Evolutionary conservation across 2,797 vertebrate genomes (phyloP).

Genomic region (Chloroceryle inda): DNA sequence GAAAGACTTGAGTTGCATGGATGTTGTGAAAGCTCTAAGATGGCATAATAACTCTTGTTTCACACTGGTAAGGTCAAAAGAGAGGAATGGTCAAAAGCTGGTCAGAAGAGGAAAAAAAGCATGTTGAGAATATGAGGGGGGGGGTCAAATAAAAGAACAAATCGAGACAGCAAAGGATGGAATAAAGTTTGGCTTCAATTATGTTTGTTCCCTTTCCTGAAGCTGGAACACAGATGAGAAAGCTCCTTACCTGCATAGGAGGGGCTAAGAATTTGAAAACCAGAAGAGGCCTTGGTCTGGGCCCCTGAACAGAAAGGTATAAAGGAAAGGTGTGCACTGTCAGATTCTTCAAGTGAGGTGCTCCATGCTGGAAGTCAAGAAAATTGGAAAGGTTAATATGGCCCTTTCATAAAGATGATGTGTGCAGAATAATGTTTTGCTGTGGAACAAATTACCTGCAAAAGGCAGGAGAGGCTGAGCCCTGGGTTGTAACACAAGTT

Average conservation of each 20-base stretch:
- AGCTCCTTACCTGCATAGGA: neutral
- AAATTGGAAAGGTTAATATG: neutral
- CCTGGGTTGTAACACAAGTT: neutral
- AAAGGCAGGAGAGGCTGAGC: neutral
- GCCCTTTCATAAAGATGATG: neutral
- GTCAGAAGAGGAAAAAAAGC: neutral
- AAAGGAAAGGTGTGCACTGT: neutral
- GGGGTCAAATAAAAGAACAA: too few species aligned
- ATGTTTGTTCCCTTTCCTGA: neutral
- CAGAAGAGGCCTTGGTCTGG: neutral
- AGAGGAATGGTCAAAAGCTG: neutral
- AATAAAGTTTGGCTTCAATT: neutral
- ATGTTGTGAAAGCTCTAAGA: neutral
- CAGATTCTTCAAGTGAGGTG: neutral
- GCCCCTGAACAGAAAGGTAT: neutral
- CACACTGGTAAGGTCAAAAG: neutral
- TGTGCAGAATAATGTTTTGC: neutral
- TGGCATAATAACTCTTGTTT: neutral
- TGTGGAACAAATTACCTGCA: neutral
- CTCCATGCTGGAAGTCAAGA: neutral
- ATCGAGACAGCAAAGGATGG: neutral
- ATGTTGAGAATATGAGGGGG: neutral
- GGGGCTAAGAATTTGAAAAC: neutral
- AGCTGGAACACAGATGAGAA: neutral
- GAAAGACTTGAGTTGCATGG: neutral